Evolutionary conservation across 2,888 invertebrate species (phyloP), one percentile per base, ranked within the genome.

Genomic region (Lamellibrachia satsuma): DNA sequence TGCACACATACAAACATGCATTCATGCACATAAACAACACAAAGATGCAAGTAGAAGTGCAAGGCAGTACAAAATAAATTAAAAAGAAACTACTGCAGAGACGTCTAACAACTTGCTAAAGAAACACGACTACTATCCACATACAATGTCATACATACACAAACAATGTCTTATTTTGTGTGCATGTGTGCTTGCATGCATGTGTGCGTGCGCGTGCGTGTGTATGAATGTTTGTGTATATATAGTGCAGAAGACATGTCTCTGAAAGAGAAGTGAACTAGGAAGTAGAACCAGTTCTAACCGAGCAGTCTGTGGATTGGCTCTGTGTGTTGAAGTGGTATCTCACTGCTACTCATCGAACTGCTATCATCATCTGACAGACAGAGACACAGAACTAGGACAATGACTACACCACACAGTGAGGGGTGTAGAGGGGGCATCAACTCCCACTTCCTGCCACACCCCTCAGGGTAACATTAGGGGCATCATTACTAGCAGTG

Each of bases 291-390:
- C 22, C 15, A n/a, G 75, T n/a, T 75, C 75, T 75, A 75, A 75
- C 75, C 75, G 22, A 75, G 75, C 22, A 75, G 75, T 4, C 75
- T 11, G 75, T 75, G 75, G 75, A 75, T n/a, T 22, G 75, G 75
- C n/a, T 75, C 75, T 91, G 90, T 93, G 92, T 11, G 75, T 22
- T 75, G 75, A 22, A n/a, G 75, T 75, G 6, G 15, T 15, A n/a
- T 92, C 90, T 93, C 93, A n/a, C 93, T 93, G 90, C 93, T 93
- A 15, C 93, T 93, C 60, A 91, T 91, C 8, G 93, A 93, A 39
- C 27, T 60, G 39, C 92, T 93, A 91, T 94, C 94, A 22, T 92
- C 94, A 93, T 94, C 93, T 92, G 60, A 52, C 57, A 52, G n/a
- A 92, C 8, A 92, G 52, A 92, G 91, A 93, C 52, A 75, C 75